phyloP scores from a whole-genome alignment of 2,888 invertebrate genomes.

The Hecatera dysodea region DNA sequence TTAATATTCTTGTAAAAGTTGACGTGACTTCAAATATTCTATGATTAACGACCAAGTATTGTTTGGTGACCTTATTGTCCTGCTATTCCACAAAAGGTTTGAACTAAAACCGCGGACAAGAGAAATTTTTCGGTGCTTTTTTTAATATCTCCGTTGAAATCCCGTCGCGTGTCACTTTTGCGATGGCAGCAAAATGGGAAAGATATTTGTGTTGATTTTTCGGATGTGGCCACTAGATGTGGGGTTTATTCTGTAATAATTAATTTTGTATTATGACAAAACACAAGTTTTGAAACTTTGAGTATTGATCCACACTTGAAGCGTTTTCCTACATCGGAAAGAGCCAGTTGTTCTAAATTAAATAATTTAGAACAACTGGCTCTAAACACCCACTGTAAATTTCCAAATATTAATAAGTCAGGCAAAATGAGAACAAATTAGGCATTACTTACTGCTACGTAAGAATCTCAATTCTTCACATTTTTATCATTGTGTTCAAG shows the following conservation, averaged over 20 bases:
- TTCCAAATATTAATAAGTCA: neutral
- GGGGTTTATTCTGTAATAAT: neutral
- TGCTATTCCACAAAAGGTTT: slow-evolving; percentile 74
- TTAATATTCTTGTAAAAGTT: slow-evolving; percentile 75
- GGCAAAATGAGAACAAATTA: neutral
- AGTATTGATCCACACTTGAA: neutral
- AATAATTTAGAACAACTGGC: neutral
- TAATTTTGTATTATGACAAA: neutral
- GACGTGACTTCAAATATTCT: slow-evolving; percentile 82
- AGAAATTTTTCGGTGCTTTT: slow-evolving; percentile 72
- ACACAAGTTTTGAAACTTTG: neutral
- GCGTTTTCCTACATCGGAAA: neutral
- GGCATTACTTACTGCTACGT: too few relatives aligned
- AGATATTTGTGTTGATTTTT: slow-evolving; percentile 80
- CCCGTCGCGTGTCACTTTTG: slow-evolving; percentile 74
- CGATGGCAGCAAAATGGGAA: slow-evolving; percentile 76
- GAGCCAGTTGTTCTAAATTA: too few relatives aligned
- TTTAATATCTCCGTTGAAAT: slow-evolving; percentile 81
- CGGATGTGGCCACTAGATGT: slow-evolving; percentile 66
- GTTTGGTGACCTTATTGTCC: slow-evolving; percentile 80
- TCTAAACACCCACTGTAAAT: too few relatives aligned
- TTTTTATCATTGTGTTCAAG: neutral
- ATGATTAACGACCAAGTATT: slow-evolving; percentile 81
- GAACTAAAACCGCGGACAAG: slow-evolving; percentile 74
- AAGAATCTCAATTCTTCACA: neutral